phyloP scores from a whole-genome alignment of 2,113 vertebrate species.

The Burhinus oedicnemus region DNA sequence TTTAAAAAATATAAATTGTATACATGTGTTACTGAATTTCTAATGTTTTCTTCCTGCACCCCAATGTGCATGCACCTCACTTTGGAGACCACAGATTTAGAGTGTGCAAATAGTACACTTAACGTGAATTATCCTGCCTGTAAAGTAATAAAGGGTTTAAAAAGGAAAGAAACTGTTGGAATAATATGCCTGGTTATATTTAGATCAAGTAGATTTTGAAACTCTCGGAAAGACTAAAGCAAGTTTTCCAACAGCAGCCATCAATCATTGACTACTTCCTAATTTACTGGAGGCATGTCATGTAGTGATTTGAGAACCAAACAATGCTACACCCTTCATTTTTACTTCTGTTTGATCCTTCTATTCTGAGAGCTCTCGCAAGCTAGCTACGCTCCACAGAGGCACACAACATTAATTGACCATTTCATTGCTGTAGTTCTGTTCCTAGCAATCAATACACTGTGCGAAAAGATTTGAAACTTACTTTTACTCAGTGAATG shows the following conservation, averaged over 20 bases:
- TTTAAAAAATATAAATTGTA: background rate
- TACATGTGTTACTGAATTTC: background rate
- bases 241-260: background rate
- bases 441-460: background rate
- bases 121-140: background rate
- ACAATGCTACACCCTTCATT: background rate
- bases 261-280: background rate
- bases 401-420: background rate
- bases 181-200: background rate
- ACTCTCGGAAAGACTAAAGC: background rate
- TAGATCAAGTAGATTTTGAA: background rate
- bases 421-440: background rate
- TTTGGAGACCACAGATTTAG: background rate
- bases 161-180: background rate
- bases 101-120: background rate
- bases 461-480: background rate
- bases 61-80: background rate
- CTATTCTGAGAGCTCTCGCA: background rate
- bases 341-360: background rate
- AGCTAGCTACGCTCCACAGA: background rate
- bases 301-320: background rate
- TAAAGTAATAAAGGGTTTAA: background rate
- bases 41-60: background rate
- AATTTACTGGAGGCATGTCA: background rate
- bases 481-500: background rate